phyloP scores from a whole-genome alignment of 2,113 vertebrate genomes.

The human region DNA sequence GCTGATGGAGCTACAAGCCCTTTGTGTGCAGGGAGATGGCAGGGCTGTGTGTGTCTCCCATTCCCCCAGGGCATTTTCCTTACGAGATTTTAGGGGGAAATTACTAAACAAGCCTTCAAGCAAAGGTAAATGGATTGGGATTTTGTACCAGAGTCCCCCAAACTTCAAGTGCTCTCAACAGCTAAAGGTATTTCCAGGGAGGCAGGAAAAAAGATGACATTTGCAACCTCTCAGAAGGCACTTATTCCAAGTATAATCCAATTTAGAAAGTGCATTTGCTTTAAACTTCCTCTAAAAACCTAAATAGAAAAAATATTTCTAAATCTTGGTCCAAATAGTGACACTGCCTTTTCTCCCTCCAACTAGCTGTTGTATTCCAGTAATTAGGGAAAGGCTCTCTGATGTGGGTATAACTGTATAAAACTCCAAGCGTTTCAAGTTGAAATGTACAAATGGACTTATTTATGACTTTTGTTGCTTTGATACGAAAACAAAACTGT shows the following conservation, averaged over 20 bases:
- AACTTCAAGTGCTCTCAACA: not conserved
- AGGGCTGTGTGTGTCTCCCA: not conserved
- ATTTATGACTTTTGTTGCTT: constrained; percentile 39
- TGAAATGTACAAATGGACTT: constrained; percentile 39
- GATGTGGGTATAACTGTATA: not conserved
- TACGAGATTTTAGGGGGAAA: not conserved
- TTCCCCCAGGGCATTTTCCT: too few relatives aligned
- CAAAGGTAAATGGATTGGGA: not conserved
- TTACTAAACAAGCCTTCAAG: not conserved
- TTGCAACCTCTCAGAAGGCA: not conserved
- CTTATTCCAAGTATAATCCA: not conserved
- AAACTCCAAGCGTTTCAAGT: not conserved
- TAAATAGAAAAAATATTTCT: not conserved
- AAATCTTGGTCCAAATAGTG: not conserved
- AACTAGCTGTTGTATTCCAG: not conserved
- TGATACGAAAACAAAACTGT: not conserved
- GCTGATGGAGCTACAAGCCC: fast-evolving
- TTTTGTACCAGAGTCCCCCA: not conserved
- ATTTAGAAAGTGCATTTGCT: not conserved
- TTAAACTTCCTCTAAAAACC: not conserved
- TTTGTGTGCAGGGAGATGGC: not conserved
- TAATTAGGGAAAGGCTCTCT: not conserved
- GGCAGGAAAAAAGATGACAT: not conserved
- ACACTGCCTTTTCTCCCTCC: not conserved
- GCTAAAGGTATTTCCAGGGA: not conserved